phyloP scores from a whole-genome alignment of 1,140 invertebrate genomes.

The Drosophila nasuta region DNA sequence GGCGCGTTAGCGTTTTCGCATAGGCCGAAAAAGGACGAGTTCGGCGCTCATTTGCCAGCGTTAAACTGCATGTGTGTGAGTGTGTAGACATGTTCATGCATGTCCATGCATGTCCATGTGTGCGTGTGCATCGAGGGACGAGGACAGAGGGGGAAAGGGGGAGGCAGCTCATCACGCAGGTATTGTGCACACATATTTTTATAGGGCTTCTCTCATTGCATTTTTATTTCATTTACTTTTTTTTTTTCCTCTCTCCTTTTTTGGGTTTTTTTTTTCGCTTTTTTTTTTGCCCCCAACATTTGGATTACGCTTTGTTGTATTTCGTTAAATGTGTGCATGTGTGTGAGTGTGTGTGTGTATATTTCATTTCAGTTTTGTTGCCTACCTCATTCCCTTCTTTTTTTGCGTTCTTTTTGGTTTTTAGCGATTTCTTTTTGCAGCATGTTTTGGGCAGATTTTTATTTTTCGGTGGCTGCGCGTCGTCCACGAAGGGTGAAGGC shows the following conservation, averaged over 20 bases:
- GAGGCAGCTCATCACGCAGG: conserved; percentile 34
- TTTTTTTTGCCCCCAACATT: conserved; percentile 45
- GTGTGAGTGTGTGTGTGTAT: conserved; percentile 21
- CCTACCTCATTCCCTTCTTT: conserved; percentile 26
- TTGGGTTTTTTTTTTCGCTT: conserved; percentile 34
- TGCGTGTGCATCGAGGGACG: no score
- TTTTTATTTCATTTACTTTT: conserved; percentile 55
- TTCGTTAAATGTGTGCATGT: conserved; percentile 26
- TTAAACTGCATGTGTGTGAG: conserved; percentile 5
- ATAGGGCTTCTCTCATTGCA: conserved; percentile 81
- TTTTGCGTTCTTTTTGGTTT: conserved; percentile 56
- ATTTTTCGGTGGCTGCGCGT: conserved; percentile 74
- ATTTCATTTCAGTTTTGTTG: conserved; percentile 37
- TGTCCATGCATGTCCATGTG: conserved; percentile 14
- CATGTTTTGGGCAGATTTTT: conserved; percentile 80
- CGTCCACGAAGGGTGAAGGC: conserved; percentile 8
- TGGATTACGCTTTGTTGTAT: conserved; percentile 76
- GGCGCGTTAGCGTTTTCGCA: conserved; percentile 41
- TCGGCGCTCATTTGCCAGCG: conserved; percentile 72
- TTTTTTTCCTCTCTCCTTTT: conserved; percentile 33
- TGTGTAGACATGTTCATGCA: conserved; percentile 6
- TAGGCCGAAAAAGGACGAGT: conserved; percentile 81
- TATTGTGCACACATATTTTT: conserved; percentile 70
- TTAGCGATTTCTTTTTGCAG: conserved; percentile 56
- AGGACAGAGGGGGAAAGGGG: not conserved